Evolutionary conservation across 2,797 vertebrate genomes (phyloP).

Genomic region (Artibeus jamaicensis): DNA sequence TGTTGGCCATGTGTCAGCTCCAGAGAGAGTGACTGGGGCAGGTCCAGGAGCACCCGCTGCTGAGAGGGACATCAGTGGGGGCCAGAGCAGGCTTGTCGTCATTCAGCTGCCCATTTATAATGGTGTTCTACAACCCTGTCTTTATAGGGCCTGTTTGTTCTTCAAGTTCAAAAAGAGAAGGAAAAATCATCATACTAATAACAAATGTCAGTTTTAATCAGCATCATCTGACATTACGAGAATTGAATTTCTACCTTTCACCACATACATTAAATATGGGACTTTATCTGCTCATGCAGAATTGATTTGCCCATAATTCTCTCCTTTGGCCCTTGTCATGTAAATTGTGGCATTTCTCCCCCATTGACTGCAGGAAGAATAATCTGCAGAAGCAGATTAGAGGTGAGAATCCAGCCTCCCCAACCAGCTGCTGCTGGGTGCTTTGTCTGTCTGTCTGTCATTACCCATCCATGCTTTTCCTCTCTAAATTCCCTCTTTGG

Average conservation of each 20-base stretch:
- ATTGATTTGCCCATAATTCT: slow-evolving; percentile 83
- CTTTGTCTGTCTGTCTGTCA: slow-evolving; percentile 76
- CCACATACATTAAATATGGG: slow-evolving; percentile 75
- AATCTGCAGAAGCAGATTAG: slow-evolving; percentile 85
- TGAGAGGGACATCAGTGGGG: slow-evolving; percentile 14
- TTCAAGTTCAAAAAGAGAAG: slow-evolving; percentile 65
- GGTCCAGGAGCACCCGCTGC: neutral
- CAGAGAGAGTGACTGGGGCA: neutral
- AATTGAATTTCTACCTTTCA: slow-evolving; percentile 81
- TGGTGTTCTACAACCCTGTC: slow-evolving; percentile 74
- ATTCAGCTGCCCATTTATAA: slow-evolving; percentile 55
- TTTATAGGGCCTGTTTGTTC: slow-evolving; percentile 76
- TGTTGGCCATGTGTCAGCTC: neutral
- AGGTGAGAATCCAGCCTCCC: slow-evolving; percentile 80
- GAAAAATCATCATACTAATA: slow-evolving; percentile 71
- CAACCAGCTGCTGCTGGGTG: slow-evolving; percentile 86
- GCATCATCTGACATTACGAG: slow-evolving; percentile 78
- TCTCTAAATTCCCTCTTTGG: slow-evolving; percentile 66
- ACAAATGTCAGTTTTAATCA: slow-evolving; percentile 82
- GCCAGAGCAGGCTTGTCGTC: slow-evolving; percentile 54
- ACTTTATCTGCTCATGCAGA: slow-evolving; percentile 86
- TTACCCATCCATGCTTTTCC: slow-evolving; percentile 40
- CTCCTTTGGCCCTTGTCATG: slow-evolving; percentile 86
- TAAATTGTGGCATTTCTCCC: slow-evolving; percentile 86
- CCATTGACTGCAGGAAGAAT: slow-evolving; percentile 71